phyloP scores from a whole-genome alignment of 1,140 invertebrate species.

The Drusus annulatus region DNA sequence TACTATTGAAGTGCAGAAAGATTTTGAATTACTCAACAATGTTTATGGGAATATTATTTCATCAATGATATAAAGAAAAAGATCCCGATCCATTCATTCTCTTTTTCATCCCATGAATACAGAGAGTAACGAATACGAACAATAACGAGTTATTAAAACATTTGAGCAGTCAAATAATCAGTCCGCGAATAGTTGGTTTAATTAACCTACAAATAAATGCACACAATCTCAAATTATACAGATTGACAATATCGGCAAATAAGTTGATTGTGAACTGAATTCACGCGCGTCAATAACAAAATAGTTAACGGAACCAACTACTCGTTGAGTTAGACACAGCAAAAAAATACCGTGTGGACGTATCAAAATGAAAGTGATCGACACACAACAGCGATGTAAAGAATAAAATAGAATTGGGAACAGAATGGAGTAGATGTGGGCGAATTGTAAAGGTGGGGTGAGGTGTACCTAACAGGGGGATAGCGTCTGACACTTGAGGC shows the following conservation, averaged over 20 bases:
- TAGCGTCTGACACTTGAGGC: slow-evolving; percentile 95
- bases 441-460: slow-evolving; percentile 58
- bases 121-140: slow-evolving; percentile 30
- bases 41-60: too few species aligned
- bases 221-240: too few species aligned
- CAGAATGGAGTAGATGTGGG: slow-evolving; percentile 57
- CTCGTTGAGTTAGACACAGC: slow-evolving; percentile 45
- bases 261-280: too few species aligned
- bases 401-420: slow-evolving; percentile 56
- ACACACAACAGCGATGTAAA: slow-evolving; percentile 60
- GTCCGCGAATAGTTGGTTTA: slow-evolving; percentile 12
- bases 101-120: background rate
- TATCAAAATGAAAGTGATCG: slow-evolving; percentile 56
- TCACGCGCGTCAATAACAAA: background rate
- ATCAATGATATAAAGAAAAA: background rate
- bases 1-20: too few species aligned
- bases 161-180: slow-evolving; percentile 23
- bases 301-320: slow-evolving; percentile 14
- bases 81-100: slow-evolving; percentile 10
- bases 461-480: slow-evolving; percentile 92
- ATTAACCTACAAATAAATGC: background rate
- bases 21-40: too few species aligned
- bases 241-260: too few species aligned
- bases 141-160: slow-evolving; percentile 30
- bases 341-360: slow-evolving; percentile 48